Evolutionary conservation across 2,797 vertebrate species (phyloP), one percentile per base, ranked within the genome.

Genomic region (Syngnathus acus): DNA sequence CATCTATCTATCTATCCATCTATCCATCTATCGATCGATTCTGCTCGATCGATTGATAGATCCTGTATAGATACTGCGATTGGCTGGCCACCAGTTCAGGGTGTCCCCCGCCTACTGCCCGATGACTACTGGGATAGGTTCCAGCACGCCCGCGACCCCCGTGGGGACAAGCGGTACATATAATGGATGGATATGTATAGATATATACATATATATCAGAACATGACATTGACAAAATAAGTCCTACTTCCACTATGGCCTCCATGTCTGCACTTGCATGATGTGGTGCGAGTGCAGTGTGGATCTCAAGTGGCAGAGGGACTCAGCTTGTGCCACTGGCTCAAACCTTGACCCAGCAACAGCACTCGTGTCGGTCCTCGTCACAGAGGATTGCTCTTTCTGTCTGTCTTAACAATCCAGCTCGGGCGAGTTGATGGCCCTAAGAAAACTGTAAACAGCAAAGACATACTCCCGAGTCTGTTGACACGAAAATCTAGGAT

Each of bases 351-450:
- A 88, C 86, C 83, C 71, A 40, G 65, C 65, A 74, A 65, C 71
- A 71, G 76, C 71, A 71, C 53, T 38, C 57, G 66, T 79, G 82
- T 81, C 66, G 9, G 63, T 65, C 47, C 65, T 50, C 85, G 85
- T 87, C 84, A 82, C 43, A 74, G 45, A 77, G 74, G 68, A 85
- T 88, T 82, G 82, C 83, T 79, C 82, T 82, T 77, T 70, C 72
- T 74, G 84, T 66, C 78, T 19, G 48, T 89, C 84, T 83, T 65
- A 73, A 74, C 76, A 82, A 81, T 72, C 62, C 69, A 74, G 68
- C 43, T 71, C 59, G 68, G 72, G 14, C 21, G 42, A 62, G 21
- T 62, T 21, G 37, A 45, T 62, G 42, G 42, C 42, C 21, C 11
- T 6, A 43, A 13, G 59, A 61, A 40, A 61, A 61, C 39, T 39